Percentiles rank a stretch among this genome's conserved stretches.
phyloP scores from a whole-genome alignment of 1,140 invertebrate genomes.

The Goniozus legneri region DNA sequence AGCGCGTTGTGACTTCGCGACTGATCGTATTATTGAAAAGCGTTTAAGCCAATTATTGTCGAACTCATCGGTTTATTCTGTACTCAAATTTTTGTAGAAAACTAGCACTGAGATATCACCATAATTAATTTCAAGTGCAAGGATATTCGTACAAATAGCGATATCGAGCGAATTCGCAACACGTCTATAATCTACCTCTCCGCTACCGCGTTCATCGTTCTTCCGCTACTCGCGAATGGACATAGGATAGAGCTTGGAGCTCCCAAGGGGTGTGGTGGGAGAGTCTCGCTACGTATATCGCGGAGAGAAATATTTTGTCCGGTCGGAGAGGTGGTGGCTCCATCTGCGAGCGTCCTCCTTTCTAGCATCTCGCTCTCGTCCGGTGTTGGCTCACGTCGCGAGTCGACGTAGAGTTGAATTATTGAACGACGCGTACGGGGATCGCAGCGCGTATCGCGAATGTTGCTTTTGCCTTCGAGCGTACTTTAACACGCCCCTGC shows the following conservation, averaged over 20 bases:
- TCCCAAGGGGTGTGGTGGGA: constrained; percentile 24
- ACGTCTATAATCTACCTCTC: too few species aligned
- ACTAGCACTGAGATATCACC: too few species aligned
- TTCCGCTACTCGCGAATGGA: constrained; percentile 10
- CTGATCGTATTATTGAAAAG: too few species aligned
- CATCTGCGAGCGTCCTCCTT: constrained; percentile 7
- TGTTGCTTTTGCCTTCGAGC: constrained; percentile 1
- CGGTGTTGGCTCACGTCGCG: constrained; percentile 20
- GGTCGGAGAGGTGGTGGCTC: constrained; percentile 28
- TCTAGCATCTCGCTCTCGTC: constrained; percentile 21
- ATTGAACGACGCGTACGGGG: constrained; percentile 27
- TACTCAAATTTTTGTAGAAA: too few species aligned
- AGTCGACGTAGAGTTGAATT: constrained; percentile 30
- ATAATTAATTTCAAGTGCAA: too few species aligned
- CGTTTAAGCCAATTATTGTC: too few species aligned
- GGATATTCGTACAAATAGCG: too few species aligned
- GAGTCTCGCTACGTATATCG: constrained; percentile 24
- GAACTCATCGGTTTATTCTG: too few species aligned
- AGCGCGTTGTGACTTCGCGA: too few species aligned
- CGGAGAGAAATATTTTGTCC: constrained; percentile 40
- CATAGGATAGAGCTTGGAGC: constrained; percentile 14
- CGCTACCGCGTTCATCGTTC: neutral
- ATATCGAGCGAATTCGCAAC: too few species aligned
- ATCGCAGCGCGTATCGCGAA: constrained; percentile 21
- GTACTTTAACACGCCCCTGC: too few species aligned